These are phyloP conservation scores for Ursus arctos DNA, from an alignment of 2,113 vertebrate species.

Conservation along the genomic window DNA sequence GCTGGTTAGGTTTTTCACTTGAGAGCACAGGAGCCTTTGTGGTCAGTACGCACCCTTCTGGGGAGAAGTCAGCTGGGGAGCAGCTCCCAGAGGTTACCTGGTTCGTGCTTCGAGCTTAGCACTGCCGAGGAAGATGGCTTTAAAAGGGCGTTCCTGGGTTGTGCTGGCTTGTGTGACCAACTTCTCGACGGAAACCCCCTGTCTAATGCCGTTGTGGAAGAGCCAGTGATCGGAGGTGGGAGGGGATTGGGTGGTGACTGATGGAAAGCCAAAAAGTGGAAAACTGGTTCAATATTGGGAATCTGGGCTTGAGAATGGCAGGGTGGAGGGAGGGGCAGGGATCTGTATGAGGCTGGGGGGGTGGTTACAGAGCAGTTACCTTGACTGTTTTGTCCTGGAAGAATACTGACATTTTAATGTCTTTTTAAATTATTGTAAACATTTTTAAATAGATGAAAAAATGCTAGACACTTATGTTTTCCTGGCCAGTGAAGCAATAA, in stretches of 20 bases:
- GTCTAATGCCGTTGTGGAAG: neutral
- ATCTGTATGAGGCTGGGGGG: neutral
- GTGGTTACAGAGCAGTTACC: neutral
- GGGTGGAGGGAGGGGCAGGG: neutral
- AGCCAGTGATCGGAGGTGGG: neutral
- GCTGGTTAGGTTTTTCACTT: neutral
- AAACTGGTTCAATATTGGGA: conserved; percentile 55
- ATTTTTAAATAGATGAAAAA: neutral
- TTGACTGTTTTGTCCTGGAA: conserved; percentile 61
- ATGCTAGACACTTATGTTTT: neutral
- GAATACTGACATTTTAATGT: conserved; percentile 29
- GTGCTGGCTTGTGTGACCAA: neutral
- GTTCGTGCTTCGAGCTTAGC: neutral
- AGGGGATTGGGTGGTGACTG: neutral
- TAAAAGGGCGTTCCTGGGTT: neutral
- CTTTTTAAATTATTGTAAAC: neutral
- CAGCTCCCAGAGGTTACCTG: neutral
- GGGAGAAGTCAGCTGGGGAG: neutral
- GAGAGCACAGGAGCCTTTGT: neutral
- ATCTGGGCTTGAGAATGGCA: neutral
- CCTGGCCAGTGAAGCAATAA: neutral
- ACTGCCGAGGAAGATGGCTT: conserved; percentile 30
- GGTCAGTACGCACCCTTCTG: neutral
- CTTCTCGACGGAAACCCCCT: conserved; percentile 18
- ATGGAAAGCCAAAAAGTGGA: neutral